These are phyloP conservation scores for Chelidonichthys spinosus DNA, from an alignment of 2,797 vertebrate genomes.

Conservation along the genomic window DNA sequence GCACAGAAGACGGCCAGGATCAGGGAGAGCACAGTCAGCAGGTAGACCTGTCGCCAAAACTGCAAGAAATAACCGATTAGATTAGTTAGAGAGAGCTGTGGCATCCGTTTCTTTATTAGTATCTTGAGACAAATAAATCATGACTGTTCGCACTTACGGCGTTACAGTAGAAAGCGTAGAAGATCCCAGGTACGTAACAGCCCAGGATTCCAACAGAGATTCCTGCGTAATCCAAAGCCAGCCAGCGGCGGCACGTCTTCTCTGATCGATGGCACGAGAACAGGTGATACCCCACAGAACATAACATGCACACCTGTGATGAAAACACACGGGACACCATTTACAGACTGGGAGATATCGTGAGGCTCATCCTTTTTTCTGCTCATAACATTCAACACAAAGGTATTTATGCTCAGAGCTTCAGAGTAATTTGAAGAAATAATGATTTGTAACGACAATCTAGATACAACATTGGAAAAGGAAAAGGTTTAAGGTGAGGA, in stretches of 20 bases:
- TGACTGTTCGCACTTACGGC: conserved; percentile 83
- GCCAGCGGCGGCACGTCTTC: conserved; percentile 95
- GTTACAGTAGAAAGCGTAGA: conserved; percentile 98
- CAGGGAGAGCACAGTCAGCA: conserved; percentile 94
- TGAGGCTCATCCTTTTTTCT: not conserved
- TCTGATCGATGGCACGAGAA: conserved; percentile 98
- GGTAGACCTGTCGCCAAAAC: conserved; percentile 97
- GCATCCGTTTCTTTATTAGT: not conserved
- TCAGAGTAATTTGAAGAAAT: not conserved
- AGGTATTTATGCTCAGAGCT: not conserved
- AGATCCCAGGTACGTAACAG: conserved; percentile 97
- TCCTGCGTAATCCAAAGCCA: conserved; percentile 95
- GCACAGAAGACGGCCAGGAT: conserved; percentile 96
- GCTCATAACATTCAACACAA: not conserved
- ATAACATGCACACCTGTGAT: conserved; percentile 95
- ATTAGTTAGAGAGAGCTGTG: not conserved
- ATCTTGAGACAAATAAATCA: not conserved
- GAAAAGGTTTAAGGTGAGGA: not conserved
- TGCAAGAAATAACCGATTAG: conserved; percentile 56
- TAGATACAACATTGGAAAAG: not conserved
- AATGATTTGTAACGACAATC: not conserved
- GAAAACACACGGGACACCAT: not conserved
- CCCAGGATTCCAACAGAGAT: conserved; percentile 98
- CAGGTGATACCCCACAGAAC: conserved; percentile 97
- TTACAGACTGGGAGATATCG: not conserved